Base-by-base conservation (phyloP, 2,113 vertebrate species). In the Platysternon megacephalum region DNA sequence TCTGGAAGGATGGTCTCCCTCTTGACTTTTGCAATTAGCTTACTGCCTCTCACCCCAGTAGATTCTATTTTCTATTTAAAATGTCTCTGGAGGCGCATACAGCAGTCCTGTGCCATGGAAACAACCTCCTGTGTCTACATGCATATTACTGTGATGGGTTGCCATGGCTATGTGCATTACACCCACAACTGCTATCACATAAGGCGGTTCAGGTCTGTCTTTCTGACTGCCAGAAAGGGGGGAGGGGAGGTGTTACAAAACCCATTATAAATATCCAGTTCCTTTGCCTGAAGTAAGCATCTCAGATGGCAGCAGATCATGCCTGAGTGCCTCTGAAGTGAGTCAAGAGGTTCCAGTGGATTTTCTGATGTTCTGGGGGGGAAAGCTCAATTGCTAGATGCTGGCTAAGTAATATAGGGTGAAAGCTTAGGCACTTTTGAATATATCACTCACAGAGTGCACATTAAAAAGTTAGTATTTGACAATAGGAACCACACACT, bases 1-100 rank as follows among this genome's bases (percentile, higher is more conserved):
- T 21, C 1, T 9, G 61, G 53, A 16, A 5, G 13, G 2, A 0
- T 1, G 0, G 17, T 2, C 32, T 11, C 21, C 35, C 35, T 0
- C 16, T 22, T 13, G 2, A 1, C 76, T 55, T 4, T 3, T 3
- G 46, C 51, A 1, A 2, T 1, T 10, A 21, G 2, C 84, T 32
- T 8, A 0, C 19, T 16, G 32, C 56, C 2, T 22, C 35, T 2
- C 55, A 56, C 4, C 76, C 0, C 58, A 0, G 0, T 1, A 53
- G 5, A 28, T 2, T 53, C 52, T 6, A 17, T 3, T 8, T 4
- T 1, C 82, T 5, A 26, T 2, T 46, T 46, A 8, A 2, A 0
- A 0, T 35, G 3, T 32, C 81, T 53, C 46, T 0, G 0, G 14
- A 4, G 68, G 8, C 72, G 49, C 39, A 79, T 0, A 3, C 7